A percentile compares a stretch with the other conserved stretches of the same genome.
Evolutionary conservation across 2,888 invertebrate species (phyloP).

Genomic region (Autographa pulchrina): DNA sequence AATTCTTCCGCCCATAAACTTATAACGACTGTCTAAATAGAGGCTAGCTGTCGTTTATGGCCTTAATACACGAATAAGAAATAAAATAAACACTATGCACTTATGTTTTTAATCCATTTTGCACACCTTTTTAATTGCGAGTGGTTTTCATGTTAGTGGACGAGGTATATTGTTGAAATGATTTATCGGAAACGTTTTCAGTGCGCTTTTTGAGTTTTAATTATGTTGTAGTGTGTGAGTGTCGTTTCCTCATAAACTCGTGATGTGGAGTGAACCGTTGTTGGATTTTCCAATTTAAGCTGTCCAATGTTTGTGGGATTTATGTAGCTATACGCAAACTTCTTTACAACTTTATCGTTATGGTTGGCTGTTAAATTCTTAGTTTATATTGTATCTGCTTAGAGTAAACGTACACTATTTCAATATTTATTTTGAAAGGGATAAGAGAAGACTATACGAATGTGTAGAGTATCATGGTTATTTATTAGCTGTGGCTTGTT

Average conservation of each 20-base stretch:
- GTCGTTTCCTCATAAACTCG: background rate
- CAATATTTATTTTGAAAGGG: background rate
- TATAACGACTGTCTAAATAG: slow-evolving; percentile 87
- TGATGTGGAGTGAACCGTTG: background rate
- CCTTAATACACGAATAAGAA: slow-evolving; percentile 78
- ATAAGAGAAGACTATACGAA: background rate
- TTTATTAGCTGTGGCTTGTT: slow-evolving; percentile 70
- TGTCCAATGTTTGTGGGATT: background rate
- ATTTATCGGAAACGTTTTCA: slow-evolving; percentile 20
- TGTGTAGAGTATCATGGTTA: slow-evolving; percentile 31
- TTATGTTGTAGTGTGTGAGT: background rate
- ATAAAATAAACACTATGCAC: slow-evolving; percentile 68
- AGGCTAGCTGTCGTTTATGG: slow-evolving; percentile 83
- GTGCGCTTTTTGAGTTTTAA: background rate
- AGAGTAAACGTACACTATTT: background rate
- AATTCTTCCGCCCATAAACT: slow-evolving; percentile 85
- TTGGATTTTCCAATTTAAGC: background rate
- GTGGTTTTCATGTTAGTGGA: slow-evolving; percentile 20
- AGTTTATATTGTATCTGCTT: slow-evolving; percentile 15
- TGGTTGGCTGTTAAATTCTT: slow-evolving; percentile 3
- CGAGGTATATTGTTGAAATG: slow-evolving; percentile 16
- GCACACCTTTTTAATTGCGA: slow-evolving; percentile 56
- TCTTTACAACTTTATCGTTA: slow-evolving; percentile 6
- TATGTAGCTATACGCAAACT: background rate
- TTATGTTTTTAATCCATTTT: slow-evolving; percentile 70